Base-by-base conservation (phyloP, 2,888 invertebrate genomes). In the Stratiomys singularior region DNA sequence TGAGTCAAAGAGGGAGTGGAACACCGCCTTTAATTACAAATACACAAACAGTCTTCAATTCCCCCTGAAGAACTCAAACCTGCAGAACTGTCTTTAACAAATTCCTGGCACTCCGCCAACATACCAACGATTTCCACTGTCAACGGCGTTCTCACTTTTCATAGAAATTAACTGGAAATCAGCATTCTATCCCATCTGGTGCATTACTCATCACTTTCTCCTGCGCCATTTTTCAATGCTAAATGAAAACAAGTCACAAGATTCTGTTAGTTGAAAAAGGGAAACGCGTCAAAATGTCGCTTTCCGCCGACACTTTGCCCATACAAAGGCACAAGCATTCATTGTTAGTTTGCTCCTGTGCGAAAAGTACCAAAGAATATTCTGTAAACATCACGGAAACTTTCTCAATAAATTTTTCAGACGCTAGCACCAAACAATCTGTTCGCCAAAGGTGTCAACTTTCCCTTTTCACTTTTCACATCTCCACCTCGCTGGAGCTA, bases 371-470 rank as follows among this genome's bases (percentile, higher is more conserved):
- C n/a, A 18, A 66, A 3, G 37, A 52, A 69, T 23, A 21, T 47
- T n/a, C 28, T 44, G 66, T 4, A 47, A 69, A 21, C 21, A 46
- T 21, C 44, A 47, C 47, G 44, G 18, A 37, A 74, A 74, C 44
- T 74, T 60, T 60, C 18, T 58, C 74, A 74, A 74, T 74, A 74
- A 74, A 74, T 74, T 21, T 74, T 74, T 60, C 60, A 74, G 37
- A 37, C 58, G 4, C 3, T 52, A 13, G n/a, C 37, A 37, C 37
- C 3, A 37, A 58, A 58, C 74, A 74, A 60, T 74, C 60, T 74
- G 74, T 21, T 74, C 37, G 2, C 44, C 11, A n/a, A 37, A 72
- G 74, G 74, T 74, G 74, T 74, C 74, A 74, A 74, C 74, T 74
- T 60, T 74, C 58, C 71, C 74, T 74, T 74, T 58, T 58, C 60